phyloP scores from a whole-genome alignment of 2,888 invertebrate genomes.

The Drosophila kambysellisi region DNA sequence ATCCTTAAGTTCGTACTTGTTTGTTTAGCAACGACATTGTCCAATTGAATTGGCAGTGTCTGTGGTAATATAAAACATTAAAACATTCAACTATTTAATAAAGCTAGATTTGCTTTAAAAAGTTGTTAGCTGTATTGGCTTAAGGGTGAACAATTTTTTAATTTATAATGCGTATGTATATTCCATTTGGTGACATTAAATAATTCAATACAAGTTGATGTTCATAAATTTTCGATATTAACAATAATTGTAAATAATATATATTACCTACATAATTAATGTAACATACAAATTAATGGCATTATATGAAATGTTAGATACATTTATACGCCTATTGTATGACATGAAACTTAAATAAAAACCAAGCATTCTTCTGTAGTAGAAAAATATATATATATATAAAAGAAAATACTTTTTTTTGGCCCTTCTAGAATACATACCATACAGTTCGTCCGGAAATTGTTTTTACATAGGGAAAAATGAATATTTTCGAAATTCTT shows the following conservation, averaged over 20 bases:
- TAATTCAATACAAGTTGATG: conserved; percentile 56
- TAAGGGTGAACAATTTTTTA: conserved; percentile 51
- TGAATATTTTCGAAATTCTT: no score
- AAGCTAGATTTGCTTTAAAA: conserved; percentile 45
- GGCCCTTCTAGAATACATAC: not conserved
- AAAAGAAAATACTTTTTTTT: not conserved
- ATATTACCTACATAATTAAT: conserved; percentile 54
- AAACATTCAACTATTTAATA: conserved; percentile 40
- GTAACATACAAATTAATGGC: conserved; percentile 49
- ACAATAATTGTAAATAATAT: conserved; percentile 53
- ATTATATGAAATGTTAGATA: conserved; percentile 69
- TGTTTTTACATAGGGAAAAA: no score
- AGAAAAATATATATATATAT: not conserved
- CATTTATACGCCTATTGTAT: conserved; percentile 56
- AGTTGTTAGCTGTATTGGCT: conserved; percentile 41
- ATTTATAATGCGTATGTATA: conserved; percentile 50
- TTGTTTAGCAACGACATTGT: conserved; percentile 52
- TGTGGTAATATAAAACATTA: conserved; percentile 49
- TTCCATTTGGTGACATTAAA: conserved; percentile 67
- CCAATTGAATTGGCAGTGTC: conserved; percentile 72
- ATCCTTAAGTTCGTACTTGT: conserved; percentile 38
- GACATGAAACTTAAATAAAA: conserved; percentile 44
- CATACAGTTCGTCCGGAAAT: not conserved
- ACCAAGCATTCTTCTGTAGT: conserved; percentile 25
- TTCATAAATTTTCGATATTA: conserved; percentile 51